These are phyloP conservation scores for Coreius guichenoti DNA, from an alignment of 2,797 vertebrate species.

Conservation along the genomic window DNA sequence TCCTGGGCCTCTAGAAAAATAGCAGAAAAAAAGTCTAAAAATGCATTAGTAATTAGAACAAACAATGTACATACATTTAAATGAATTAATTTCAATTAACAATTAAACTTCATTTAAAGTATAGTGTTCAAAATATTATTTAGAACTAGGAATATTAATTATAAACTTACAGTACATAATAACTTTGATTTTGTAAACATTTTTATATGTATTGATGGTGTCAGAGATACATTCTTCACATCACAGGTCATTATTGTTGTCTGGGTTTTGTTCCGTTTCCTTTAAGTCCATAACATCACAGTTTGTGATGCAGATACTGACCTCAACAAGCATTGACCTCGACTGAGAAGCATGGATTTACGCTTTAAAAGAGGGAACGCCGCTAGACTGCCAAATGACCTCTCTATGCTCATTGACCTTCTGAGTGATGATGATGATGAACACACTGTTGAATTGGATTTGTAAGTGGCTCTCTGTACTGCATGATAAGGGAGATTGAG, in stretches of 20 bases:
- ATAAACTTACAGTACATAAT: neutral
- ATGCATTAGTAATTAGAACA: neutral
- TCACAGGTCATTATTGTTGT: neutral
- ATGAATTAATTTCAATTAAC: neutral
- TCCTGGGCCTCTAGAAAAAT: neutral
- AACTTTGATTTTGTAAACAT: neutral
- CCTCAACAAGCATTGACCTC: neutral
- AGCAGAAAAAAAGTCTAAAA: neutral
- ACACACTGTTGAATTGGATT: conserved; percentile 6
- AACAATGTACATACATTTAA: neutral
- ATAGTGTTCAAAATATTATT: neutral
- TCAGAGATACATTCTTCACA: neutral
- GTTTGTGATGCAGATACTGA: conserved; percentile 13
- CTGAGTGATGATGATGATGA: neutral
- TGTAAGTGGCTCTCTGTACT: conserved; percentile 12
- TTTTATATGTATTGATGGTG: neutral
- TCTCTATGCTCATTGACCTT: conserved; percentile 1
- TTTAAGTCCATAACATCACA: neutral
- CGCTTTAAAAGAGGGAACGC: neutral
- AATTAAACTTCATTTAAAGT: neutral
- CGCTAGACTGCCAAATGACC: neutral
- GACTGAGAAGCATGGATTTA: neutral
- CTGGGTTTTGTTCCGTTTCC: neutral
- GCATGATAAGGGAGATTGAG: neutral
- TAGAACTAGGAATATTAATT: neutral